phyloP scores from a whole-genome alignment of 1,140 invertebrate species.

The Bombus confusus region DNA sequence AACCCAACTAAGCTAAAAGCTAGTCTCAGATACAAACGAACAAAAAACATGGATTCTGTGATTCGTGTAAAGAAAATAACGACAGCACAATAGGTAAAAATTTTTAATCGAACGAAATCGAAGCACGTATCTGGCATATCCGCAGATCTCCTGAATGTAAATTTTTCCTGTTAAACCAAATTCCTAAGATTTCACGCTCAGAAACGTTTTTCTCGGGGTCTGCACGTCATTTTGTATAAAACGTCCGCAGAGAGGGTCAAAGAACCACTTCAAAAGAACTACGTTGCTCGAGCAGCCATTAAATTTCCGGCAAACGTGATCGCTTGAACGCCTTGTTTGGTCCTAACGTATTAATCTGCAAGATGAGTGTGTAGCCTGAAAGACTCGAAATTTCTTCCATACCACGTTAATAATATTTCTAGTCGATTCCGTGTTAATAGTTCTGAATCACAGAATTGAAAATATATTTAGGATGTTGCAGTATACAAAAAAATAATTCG shows the following conservation, averaged over 20 bases:
- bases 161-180: not conserved
- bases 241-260: not conserved
- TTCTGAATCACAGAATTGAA: not conserved
- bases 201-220: not conserved
- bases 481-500: not conserved
- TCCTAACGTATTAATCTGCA: not conserved
- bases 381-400: not conserved
- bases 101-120: not conserved
- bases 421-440: too few relatives aligned
- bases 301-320: not conserved
- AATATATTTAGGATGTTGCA: not conserved
- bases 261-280: not conserved
- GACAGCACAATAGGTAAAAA: not conserved
- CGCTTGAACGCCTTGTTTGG: slow-evolving; percentile 1
- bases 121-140: not conserved
- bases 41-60: not conserved
- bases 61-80: not conserved
- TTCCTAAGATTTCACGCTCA: not conserved
- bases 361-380: not conserved
- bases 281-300: not conserved
- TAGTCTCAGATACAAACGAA: not conserved
- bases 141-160: not conserved
- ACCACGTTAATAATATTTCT: too few relatives aligned
- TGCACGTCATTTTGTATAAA: not conserved
- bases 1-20: not conserved